Base-by-base conservation (phyloP, 2,888 invertebrate genomes). In the Ferdinandea cuprea region DNA sequence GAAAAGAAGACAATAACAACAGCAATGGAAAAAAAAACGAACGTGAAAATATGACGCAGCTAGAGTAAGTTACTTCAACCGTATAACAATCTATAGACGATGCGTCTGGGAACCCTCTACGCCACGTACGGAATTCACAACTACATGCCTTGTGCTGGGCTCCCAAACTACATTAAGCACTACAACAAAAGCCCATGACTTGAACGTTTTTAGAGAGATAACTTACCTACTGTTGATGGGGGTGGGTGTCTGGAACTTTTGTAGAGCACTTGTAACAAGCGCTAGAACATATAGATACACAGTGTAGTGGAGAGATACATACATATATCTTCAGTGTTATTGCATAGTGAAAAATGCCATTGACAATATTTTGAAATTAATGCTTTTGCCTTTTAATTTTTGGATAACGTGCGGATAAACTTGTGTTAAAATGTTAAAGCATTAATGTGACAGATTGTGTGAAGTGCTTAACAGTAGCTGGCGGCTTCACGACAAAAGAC, bases 241-340 rank as follows among this genome's bases (percentile, higher is more conserved):
- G 80, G 76, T 69, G 80, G 80, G 80, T 69, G 80, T 63, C 19
- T 63, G 59, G 48, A 58, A 17, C 63, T 74, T 69, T 63, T 63
- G 61, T 37, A 69, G 69, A 68, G 69, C 74, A 76, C 56, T 80
- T 80, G 74, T 58, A 37, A 52, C 61, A 69, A 65, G 69, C 68
- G 48, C 74, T 37, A 37, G 69, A 65, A 76, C 74, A 74, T 30
- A 54, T 30, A 54, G 40, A 56, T 56, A 48, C 4, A 46, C 11
- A n/a, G 25, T 35, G 44, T 35, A 61, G 59, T 25, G 44, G 28
- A 61, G 52, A 46, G 52, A 79, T n/a, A n/a, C n/a, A n/a, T n/a
- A n/a, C n/a, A n/a, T n/a, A n/a, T n/a, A n/a, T n/a, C n/a, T n/a
- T n/a, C 59, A 61, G 42, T 73, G 50, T 50, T 65, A 28, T 42